phyloP scores from a whole-genome alignment of 2,797 vertebrate species.

The Hozukius guyotensis region DNA sequence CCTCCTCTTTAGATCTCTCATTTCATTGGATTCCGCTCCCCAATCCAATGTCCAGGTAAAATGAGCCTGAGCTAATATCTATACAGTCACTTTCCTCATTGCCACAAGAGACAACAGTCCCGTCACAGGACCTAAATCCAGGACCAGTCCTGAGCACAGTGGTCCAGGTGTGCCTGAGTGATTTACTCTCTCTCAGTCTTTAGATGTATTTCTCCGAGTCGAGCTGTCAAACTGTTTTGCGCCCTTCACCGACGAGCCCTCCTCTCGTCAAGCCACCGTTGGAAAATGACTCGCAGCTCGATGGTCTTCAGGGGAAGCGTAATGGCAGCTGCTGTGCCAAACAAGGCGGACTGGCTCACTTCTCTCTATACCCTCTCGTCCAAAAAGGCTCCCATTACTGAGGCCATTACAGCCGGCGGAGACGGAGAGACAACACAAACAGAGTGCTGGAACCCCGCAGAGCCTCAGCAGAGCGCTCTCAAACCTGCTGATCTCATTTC shows the following conservation, averaged over 20 bases:
- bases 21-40: background rate
- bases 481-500: conserved; percentile 18
- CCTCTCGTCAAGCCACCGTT: background rate
- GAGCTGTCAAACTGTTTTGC: conserved; percentile 46
- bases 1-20: background rate
- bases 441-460: background rate
- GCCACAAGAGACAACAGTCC: background rate
- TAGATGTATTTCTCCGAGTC: conserved; percentile 22
- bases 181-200: conserved; percentile 18
- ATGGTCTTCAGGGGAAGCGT: background rate
- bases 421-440: conserved; percentile 30
- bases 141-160: background rate
- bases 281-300: conserved; percentile 21
- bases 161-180: conserved; percentile 3
- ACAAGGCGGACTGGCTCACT: conserved; percentile 2
- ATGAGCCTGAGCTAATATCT: background rate
- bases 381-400: conserved; percentile 35
- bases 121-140: background rate
- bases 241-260: conserved; percentile 11
- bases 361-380: background rate
- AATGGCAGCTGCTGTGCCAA: conserved; percentile 19
- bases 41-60: background rate
- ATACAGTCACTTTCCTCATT: background rate
- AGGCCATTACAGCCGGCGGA: conserved; percentile 25
- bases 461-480: background rate